Evolutionary conservation across 2,888 invertebrate genomes (phyloP), one percentile per base, ranked within the genome.

Genomic region (Pelosia muscerda): DNA sequence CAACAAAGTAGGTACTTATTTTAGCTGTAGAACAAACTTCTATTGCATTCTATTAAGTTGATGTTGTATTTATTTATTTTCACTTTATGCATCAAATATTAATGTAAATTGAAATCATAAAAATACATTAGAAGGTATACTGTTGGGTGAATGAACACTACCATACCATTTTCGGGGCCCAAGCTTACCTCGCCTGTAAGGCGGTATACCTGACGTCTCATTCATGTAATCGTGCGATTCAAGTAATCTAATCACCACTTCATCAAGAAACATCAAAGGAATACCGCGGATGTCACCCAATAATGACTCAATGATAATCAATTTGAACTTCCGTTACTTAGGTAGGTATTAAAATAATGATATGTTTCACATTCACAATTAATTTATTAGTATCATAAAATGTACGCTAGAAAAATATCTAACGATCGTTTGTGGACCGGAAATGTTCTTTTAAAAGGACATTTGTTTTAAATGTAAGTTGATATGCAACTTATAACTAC

Each of bases 381-480:
- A 57, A 66, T 42, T 49, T 49, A 62, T 66, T 22, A 62, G 56
- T 31, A 8, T 49, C 56, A 56, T 56, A 62, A 61, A 66, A 62
- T 10, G 28, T 25, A 23, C n/a, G 42, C 61, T 61, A 61, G 55
- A 56, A 55, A 34, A 31, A 25, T 25, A 19, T 3, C n/a, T 42
- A 26, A 22, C 10, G 23, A 65, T 22, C 26, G 26, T 34, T 23
- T 28, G 55, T 23, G 19, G 28, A 57, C 64, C 57, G 64, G 64
- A 65, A 49, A 28, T 53, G 23, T 34, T 59, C 23, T 28, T 65
- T 59, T 13, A 8, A 26, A 28, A 57, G 64, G 65, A 65, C 31
- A 58, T 58, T 53, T 31, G 34, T 31, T 31, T 57, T 64, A 65
- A 65, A 53, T 65, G 58, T 58, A 31, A 31, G 23, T 58, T 49